A percentile compares a stretch with the other conserved stretches of the same genome.
Conservation (phyloP, 2,797 vertebrate genomes). For the Rhinella marina region DNA sequence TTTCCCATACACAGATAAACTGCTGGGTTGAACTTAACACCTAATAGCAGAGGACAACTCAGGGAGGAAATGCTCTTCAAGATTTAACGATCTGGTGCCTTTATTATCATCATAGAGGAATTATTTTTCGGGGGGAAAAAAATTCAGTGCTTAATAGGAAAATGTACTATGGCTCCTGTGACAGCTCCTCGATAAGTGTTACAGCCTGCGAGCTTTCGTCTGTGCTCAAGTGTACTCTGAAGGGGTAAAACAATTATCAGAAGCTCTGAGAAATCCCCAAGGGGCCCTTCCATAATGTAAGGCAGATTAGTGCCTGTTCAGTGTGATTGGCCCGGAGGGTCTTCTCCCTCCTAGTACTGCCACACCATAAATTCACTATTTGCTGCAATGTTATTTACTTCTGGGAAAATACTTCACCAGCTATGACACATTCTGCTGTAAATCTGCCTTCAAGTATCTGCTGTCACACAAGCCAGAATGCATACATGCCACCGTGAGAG, state of each 20-base stretch:
- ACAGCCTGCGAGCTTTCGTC: neutral
- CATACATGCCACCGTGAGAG: neutral
- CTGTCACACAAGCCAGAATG: conserved; percentile 22
- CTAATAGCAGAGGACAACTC: neutral
- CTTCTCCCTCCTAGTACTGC: neutral
- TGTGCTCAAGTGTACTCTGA: conserved; percentile 3
- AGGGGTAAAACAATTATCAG: conserved; percentile 34
- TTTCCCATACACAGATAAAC: neutral
- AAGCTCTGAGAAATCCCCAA: conserved; percentile 12
- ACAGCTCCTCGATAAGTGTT: neutral
- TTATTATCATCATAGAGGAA: neutral
- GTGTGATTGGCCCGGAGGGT: neutral
- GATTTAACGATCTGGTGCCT: too few relatives aligned
- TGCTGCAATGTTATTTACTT: conserved; percentile 52
- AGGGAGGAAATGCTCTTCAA: neutral
- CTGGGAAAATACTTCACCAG: conserved; percentile 38
- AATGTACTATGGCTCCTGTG: neutral
- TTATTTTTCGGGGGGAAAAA: neutral
- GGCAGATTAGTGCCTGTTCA: conserved; percentile 14
- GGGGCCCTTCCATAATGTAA: conserved; percentile 29
- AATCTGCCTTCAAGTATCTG: conserved; percentile 44
- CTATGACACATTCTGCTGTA: conserved; percentile 18
- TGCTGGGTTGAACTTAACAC: neutral
- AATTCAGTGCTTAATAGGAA: neutral
- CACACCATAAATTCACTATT: conserved; percentile 33